phyloP scores from a whole-genome alignment of 2,888 invertebrate genomes.

The Eustalomyia histrio region DNA sequence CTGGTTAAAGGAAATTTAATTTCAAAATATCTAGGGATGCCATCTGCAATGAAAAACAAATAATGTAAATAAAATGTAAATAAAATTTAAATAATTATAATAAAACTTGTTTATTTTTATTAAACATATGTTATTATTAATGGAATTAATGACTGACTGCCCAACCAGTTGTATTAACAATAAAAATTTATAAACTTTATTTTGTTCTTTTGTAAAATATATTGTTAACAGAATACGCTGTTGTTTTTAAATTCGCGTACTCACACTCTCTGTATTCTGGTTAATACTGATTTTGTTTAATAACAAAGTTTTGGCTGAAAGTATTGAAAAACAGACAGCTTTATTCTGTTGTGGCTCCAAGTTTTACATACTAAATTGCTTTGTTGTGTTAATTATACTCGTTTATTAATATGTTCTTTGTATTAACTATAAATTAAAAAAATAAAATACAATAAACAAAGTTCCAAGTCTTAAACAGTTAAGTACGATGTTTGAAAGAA shows the following conservation, averaged over 20 bases:
- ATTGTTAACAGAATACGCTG: constrained; percentile 26
- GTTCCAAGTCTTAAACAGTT: too few relatives aligned
- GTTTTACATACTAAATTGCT: constrained; percentile 37
- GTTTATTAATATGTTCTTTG: not conserved
- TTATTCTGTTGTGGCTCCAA: constrained; percentile 44
- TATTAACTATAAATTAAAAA: not conserved
- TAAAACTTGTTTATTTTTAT: not conserved
- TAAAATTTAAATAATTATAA: constrained; percentile 13
- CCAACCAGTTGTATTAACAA: not conserved
- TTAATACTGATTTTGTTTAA: constrained; percentile 45
- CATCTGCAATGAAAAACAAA: constrained; percentile 70
- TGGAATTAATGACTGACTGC: not conserved
- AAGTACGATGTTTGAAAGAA: too few relatives aligned
- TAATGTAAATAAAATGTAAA: too few relatives aligned
- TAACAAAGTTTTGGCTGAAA: constrained; percentile 38
- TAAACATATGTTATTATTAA: not conserved
- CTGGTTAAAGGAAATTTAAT: not conserved
- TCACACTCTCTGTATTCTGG: constrained; percentile 41
- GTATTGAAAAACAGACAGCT: constrained; percentile 17
- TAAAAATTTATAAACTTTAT: not conserved
- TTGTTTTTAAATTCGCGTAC: constrained; percentile 41
- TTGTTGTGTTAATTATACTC: constrained; percentile 4
- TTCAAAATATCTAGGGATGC: constrained; percentile 67
- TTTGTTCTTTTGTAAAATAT: not conserved
- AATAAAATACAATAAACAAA: too few relatives aligned